A percentile compares a stretch with the other conserved stretches of the same genome.
Conservation (phyloP, 2,113 vertebrate species). For the Gnathochromis pfefferi region DNA sequence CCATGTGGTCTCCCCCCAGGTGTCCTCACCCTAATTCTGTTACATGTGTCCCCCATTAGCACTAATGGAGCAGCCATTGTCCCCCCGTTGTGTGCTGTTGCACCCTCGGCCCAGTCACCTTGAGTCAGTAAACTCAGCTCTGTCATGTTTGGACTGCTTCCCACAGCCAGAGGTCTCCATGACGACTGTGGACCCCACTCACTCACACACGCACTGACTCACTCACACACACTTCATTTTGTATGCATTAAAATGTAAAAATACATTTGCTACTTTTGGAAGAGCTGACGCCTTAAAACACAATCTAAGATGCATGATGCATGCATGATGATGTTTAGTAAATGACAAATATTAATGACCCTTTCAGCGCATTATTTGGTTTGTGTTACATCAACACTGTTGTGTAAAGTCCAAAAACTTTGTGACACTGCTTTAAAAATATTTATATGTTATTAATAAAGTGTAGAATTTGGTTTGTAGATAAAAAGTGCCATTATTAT, state of each 20-base stretch:
- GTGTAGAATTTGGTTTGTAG: background rate
- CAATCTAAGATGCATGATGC: background rate
- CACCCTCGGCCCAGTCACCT: constrained; percentile 54
- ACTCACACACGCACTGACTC: background rate
- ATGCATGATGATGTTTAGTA: background rate
- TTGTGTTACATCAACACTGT: background rate
- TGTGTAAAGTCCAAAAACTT: background rate
- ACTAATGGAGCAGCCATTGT: constrained; percentile 66
- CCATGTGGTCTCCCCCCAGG: constrained; percentile 68
- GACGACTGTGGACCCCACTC: constrained; percentile 21
- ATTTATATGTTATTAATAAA: background rate
- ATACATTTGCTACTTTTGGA: background rate
- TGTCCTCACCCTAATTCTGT: constrained; percentile 68
- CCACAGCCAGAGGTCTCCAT: constrained; percentile 63
- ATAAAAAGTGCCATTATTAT: background rate
- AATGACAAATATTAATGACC: background rate
- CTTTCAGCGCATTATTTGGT: background rate
- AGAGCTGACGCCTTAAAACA: background rate
- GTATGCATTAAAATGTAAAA: background rate
- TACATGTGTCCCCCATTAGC: constrained; percentile 71
- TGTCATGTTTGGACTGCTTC: constrained; percentile 68
- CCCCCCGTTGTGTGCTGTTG: constrained; percentile 12
- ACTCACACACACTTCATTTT: background rate
- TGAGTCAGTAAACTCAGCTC: constrained; percentile 60
- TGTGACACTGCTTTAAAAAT: background rate